A percentile compares a stretch with the other conserved stretches of the same genome.
Evolutionary conservation across 2,888 invertebrate genomes (phyloP).

Genomic region (Diabrotica balteata): DNA sequence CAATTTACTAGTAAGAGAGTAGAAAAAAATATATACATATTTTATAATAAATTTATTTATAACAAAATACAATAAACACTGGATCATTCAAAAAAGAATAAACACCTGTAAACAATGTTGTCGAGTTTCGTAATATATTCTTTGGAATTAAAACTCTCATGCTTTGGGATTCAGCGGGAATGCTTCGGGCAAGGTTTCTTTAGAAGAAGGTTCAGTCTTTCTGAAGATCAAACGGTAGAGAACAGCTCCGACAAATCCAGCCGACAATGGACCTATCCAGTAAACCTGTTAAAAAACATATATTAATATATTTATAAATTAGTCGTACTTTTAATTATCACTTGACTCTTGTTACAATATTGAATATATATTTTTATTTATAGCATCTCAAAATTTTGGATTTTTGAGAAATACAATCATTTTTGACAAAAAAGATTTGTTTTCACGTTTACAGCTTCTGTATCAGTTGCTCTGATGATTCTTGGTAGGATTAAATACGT

Average conservation of each 20-base stretch:
- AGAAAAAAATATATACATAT: no score
- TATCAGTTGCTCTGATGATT: no score
- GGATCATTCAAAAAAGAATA: background rate
- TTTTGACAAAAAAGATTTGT: no score
- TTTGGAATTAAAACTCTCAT: background rate
- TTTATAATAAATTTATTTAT: background rate
- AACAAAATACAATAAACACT: constrained; percentile 9
- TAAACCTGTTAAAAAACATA: constrained; percentile 45
- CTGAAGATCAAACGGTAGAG: constrained; percentile 54
- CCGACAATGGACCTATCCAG: constrained; percentile 55
- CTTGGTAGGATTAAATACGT: no score
- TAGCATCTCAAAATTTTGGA: no score
- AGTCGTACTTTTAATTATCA: no score
- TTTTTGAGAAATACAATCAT: no score
- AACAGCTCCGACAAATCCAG: constrained; percentile 51
- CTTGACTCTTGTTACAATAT: no score
- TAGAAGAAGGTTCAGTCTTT: constrained; percentile 45
- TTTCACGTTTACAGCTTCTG: no score
- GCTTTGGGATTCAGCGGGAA: constrained; percentile 53
- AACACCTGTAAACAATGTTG: background rate
- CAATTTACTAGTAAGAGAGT: no score
- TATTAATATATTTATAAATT: no score
- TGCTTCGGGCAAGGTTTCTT: constrained; percentile 45
- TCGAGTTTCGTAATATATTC: background rate
- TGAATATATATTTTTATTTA: no score